These are phyloP conservation scores for Chelidonichthys spinosus DNA, from an alignment of 2,797 vertebrate species.

Conservation along the genomic window DNA sequence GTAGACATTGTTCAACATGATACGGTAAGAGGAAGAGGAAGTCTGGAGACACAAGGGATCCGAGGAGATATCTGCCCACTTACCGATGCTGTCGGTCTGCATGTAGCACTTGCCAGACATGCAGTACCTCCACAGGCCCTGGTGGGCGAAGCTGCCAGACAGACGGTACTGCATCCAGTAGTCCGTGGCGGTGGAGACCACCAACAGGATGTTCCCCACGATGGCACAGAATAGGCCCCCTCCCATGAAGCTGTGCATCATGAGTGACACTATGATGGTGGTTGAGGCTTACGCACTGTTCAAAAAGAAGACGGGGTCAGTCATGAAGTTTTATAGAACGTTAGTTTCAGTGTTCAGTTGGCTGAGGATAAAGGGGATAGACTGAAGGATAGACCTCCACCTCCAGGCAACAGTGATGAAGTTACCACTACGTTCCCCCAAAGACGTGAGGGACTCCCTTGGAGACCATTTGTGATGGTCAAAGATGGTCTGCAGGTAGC, in stretches of 20 bases:
- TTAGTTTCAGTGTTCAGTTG: background rate
- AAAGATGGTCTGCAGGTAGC: background rate
- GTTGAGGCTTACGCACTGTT: constrained; percentile 59
- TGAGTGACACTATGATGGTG: constrained; percentile 69
- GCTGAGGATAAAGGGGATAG: background rate
- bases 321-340: background rate
- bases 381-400: background rate
- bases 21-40: too few relatives aligned
- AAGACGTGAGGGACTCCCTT: background rate
- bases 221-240: constrained; percentile 92
- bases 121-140: constrained; percentile 93
- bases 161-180: constrained; percentile 95
- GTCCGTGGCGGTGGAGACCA: constrained; percentile 91
- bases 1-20: too few relatives aligned
- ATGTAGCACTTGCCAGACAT: constrained; percentile 92
- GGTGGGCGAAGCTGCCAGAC: constrained; percentile 89
- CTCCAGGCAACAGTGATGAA: background rate
- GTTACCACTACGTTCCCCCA: background rate
- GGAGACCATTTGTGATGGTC: background rate
- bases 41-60: background rate
- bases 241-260: constrained; percentile 94
- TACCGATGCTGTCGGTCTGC: constrained; percentile 92
- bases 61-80: constrained; percentile 32
- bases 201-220: constrained; percentile 90
- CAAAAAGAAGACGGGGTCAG: constrained; percentile 24